Conservation (phyloP, 2,797 vertebrate genomes). For the Xenopus petersii region DNA sequence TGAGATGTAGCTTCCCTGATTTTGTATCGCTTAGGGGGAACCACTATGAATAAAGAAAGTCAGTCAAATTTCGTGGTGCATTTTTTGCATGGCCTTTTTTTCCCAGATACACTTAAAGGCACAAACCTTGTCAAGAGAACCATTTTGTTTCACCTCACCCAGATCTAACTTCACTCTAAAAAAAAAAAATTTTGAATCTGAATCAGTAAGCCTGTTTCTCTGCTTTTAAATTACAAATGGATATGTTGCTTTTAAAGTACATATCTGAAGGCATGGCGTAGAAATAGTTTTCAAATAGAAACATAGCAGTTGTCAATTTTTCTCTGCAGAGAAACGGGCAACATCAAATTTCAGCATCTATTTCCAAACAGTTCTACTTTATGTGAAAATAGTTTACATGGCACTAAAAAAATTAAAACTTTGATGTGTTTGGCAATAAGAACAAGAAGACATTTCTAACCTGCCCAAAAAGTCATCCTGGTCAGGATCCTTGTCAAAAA, state of each 20-base stretch:
- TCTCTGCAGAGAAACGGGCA: too few relatives aligned
- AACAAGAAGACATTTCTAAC: slow-evolving; percentile 59
- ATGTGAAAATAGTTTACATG: too few relatives aligned
- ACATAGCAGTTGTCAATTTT: too few relatives aligned
- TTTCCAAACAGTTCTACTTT: too few relatives aligned
- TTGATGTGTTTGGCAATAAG: too few relatives aligned
- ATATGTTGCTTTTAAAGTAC: too few relatives aligned
- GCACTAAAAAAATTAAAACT: too few relatives aligned
- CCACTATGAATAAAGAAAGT: slow-evolving; percentile 71
- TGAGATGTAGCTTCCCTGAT: slow-evolving; percentile 82
- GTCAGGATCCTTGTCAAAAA: slow-evolving; percentile 94
- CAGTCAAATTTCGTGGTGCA: not conserved
- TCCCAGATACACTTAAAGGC: not conserved
- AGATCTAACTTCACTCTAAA: slow-evolving; percentile 85
- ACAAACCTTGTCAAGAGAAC: slow-evolving; percentile 82
- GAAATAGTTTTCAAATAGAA: too few relatives aligned
- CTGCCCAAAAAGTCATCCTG: slow-evolving; percentile 94
- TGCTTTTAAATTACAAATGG: too few relatives aligned
- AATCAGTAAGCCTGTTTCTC: too few relatives aligned
- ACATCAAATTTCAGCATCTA: too few relatives aligned
- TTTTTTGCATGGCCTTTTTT: not conserved
- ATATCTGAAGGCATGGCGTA: too few relatives aligned
- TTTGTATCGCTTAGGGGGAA: slow-evolving; percentile 77
- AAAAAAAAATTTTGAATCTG: not conserved
- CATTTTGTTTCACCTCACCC: slow-evolving; percentile 79